Conservation (phyloP, 2,797 vertebrate genomes). For the Sebastes oblongus region DNA sequence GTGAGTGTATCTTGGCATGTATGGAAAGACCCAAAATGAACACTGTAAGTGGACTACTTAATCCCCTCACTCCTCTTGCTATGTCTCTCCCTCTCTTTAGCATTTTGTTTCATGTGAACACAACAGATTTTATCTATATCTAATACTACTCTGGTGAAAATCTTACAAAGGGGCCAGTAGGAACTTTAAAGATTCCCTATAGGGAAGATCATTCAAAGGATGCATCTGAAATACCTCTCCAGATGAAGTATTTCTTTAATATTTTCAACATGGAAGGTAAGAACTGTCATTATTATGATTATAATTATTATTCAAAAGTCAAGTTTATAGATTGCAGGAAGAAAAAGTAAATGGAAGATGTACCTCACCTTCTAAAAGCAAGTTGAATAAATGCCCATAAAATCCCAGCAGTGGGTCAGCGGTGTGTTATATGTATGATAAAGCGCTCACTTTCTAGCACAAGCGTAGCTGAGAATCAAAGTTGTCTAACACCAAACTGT, state of each 20-base stretch:
- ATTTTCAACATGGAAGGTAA: background rate
- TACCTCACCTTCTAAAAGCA: constrained; percentile 1
- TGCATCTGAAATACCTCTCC: background rate
- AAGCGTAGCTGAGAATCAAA: background rate
- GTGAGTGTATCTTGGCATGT: too few species aligned
- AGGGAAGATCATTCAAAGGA: background rate
- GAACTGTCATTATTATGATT: background rate
- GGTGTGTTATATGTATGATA: too few species aligned
- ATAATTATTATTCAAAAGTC: background rate
- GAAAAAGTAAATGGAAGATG: background rate
- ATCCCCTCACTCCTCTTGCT: too few species aligned
- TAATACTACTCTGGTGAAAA: background rate
- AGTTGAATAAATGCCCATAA: background rate
- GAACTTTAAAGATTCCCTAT: background rate
- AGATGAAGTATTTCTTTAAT: background rate
- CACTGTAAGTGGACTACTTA: too few species aligned
- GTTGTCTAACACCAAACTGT: background rate
- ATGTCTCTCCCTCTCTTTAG: too few species aligned
- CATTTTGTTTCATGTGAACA: too few species aligned
- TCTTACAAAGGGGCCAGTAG: background rate
- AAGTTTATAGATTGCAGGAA: background rate
- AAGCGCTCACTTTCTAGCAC: background rate
- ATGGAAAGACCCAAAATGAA: too few species aligned
- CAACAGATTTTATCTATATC: too few species aligned
- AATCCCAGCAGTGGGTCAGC: background rate